Base-by-base conservation (phyloP, 2,797 vertebrate genomes). In the Neopelma chrysocephalum region DNA sequence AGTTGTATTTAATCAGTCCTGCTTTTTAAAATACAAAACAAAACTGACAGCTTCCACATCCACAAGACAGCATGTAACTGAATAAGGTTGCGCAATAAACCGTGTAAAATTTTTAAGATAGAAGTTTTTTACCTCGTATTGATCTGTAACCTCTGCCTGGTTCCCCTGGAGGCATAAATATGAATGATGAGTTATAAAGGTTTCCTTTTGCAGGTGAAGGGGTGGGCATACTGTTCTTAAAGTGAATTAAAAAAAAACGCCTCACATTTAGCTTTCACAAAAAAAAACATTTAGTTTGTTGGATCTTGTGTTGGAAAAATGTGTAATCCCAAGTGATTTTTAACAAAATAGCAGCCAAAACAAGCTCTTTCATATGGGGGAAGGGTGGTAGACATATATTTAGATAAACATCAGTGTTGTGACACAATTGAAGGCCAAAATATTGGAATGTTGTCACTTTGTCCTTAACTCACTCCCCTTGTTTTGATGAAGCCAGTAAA, bases 321-420 rank as follows among this genome's bases (percentile, higher is more conserved):
- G 29, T n/a, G 12, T 70, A 82, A 69, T 83, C 93, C 53, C 77
- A 51, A 95, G 80, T 60, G 86, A 81, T 64, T 86, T 95, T 95
- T 70, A 75, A 84, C 18, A 83, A 86, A 93, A 58, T 77, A 57
- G 64, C 80, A 92, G 89, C 73, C 62, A 88, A 94, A 88, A 89
- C 42, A 87, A 95, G 58, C 72, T 89, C 36, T 94, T 91, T 80
- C 53, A 70, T 89, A 36, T 86, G 86, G 73, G 88, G 81, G 90
- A 96, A 79, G 94, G 90, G 89, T 87, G 29, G 83, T 75, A 93
- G 88, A 89, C 77, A 61, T 56, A 47, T 81, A 87, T 93, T 96
- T 79, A 95, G 96, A 90, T 92, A 96, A 97, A 96, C 86, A 96
- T 95, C 90, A 86, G 79, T 73, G 81, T 81, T 89, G 87, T 96